A percentile compares a stretch with the other conserved stretches of the same genome.
Evolutionary conservation across 1,140 invertebrate genomes (phyloP).

Genomic region (Sarcophaga peregrina): DNA sequence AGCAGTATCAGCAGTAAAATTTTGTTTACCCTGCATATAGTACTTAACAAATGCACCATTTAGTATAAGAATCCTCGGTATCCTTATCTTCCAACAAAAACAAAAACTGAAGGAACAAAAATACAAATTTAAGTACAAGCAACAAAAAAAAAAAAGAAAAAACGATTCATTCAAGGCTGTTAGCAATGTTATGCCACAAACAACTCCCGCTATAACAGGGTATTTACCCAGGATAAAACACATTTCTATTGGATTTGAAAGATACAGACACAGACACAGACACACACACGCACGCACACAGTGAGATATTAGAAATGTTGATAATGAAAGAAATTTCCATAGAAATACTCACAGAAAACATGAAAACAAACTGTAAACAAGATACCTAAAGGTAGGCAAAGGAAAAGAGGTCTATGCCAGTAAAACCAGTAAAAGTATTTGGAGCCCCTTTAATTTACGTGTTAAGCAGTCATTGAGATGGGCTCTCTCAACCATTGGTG

Average conservation of each 20-base stretch:
- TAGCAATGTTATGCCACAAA: not conserved
- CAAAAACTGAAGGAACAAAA: not conserved
- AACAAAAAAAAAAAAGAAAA: not conserved
- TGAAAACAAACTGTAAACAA: too few relatives aligned
- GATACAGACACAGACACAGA: too few relatives aligned
- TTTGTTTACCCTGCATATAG: not conserved
- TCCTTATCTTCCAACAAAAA: not conserved
- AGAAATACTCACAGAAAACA: too few relatives aligned
- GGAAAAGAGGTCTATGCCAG: not conserved
- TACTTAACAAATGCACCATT: not conserved
- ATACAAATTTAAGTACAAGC: too few relatives aligned
- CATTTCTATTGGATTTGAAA: too few relatives aligned
- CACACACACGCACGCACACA: too few relatives aligned
- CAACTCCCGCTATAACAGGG: too few relatives aligned
- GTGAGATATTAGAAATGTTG: too few relatives aligned
- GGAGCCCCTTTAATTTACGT: conserved; percentile 13
- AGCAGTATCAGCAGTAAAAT: not conserved
- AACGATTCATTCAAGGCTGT: not conserved
- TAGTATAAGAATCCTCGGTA: not conserved
- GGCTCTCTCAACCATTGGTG: not conserved
- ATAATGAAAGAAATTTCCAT: too few relatives aligned
- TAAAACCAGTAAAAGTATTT: not conserved
- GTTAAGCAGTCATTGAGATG: conserved; percentile 8
- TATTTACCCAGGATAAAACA: too few relatives aligned
- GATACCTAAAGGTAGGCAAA: too few relatives aligned